phyloP scores from a whole-genome alignment of 2,797 vertebrate genomes.

The Crypturellus tataupa region DNA sequence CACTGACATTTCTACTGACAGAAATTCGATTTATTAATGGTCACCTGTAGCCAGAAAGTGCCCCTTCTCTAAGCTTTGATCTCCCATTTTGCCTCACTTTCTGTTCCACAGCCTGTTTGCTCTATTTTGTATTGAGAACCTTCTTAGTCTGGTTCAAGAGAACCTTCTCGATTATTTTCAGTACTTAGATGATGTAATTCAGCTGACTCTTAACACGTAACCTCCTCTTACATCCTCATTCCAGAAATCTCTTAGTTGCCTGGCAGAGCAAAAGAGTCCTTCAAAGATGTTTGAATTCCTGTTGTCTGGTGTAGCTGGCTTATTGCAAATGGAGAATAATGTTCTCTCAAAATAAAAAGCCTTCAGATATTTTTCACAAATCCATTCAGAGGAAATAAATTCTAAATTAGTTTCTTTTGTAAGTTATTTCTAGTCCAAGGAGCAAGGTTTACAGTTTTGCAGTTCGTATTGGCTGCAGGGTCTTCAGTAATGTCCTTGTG shows the following conservation, averaged over 20 bases:
- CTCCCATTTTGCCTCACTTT: not conserved
- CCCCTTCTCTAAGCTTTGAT: not conserved
- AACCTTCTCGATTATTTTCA: not conserved
- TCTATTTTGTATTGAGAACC: not conserved
- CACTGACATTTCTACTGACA: not conserved
- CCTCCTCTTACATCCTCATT: not conserved
- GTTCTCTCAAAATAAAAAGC: not conserved
- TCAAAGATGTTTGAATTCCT: not conserved
- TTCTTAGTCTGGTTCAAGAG: not conserved
- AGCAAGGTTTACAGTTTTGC: not conserved
- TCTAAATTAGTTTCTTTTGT: not conserved
- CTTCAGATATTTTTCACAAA: not conserved
- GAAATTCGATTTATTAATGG: not conserved
- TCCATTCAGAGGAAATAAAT: not conserved
- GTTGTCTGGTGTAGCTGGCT: not conserved
- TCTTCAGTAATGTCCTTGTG: not conserved
- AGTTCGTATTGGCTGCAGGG: not conserved
- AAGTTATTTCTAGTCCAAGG: not conserved
- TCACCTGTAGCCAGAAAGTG: not conserved
- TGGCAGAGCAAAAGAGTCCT: not conserved
- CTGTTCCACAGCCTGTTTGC: not conserved
- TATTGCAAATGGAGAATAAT: not conserved
- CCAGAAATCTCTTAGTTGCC: not conserved
- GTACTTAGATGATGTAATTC: not conserved
- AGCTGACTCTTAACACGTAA: not conserved